Conservation (phyloP, 2,113 vertebrate species). For the Xiphophorus couchianus region DNA sequence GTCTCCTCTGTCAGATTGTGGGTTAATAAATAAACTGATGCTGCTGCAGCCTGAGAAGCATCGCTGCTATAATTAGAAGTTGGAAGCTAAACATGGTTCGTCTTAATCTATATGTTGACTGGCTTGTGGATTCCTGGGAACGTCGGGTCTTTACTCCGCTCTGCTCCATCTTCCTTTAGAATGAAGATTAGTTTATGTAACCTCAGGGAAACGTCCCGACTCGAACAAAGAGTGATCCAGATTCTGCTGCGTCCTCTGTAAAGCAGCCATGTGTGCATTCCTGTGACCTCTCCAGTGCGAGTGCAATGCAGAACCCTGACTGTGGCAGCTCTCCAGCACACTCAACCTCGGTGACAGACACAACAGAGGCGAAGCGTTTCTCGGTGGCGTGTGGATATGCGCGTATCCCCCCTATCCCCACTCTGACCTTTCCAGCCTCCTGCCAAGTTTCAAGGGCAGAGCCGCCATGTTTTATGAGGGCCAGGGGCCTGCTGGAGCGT, state of each 20-base stretch:
- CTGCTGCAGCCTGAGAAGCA: not conserved
- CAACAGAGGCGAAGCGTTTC: constrained; percentile 1
- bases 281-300: not conserved
- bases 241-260: not conserved
- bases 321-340: not conserved
- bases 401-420: not conserved
- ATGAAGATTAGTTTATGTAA: not conserved
- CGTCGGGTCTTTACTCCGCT: not conserved
- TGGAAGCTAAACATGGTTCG: not conserved
- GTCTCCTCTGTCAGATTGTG: not conserved
- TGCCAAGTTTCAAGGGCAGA: constrained; percentile 50
- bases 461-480: not conserved
- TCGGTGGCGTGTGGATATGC: constrained; percentile 16
- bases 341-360: constrained; percentile 3
- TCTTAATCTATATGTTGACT: not conserved
- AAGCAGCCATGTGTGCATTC: not conserved
- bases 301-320: constrained; percentile 1
- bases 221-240: not conserved
- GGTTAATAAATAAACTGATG: not conserved
- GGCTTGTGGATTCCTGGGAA: not conserved
- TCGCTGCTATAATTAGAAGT: not conserved
- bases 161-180: not conserved
- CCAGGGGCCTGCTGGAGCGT: not conserved
- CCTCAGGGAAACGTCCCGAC: not conserved
- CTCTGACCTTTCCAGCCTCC: not conserved